Percentiles rank a stretch among this genome's conserved stretches.
Conservation (phyloP, 2,797 vertebrate species). For the Scolopax rusticola region DNA sequence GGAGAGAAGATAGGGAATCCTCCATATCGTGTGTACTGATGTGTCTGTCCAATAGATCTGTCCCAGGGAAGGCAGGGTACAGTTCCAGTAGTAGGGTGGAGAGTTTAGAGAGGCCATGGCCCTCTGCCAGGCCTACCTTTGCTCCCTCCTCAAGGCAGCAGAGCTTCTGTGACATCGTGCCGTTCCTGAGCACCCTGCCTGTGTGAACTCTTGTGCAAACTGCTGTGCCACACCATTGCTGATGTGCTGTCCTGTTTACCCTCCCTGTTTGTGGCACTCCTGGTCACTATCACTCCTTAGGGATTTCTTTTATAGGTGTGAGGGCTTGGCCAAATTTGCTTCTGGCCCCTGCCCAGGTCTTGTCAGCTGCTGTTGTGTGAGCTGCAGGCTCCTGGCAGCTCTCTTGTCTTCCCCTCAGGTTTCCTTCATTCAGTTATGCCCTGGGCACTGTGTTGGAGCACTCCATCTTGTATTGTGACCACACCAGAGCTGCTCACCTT, state of each 20-base stretch:
- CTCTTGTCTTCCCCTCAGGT: background rate
- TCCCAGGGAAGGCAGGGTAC: background rate
- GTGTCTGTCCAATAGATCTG: background rate
- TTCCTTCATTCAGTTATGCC: background rate
- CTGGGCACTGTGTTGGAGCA: fast-evolving
- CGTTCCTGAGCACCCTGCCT: background rate
- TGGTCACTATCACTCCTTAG: fast-evolving
- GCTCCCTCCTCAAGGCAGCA: background rate
- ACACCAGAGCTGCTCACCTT: fast-evolving
- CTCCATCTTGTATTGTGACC: fast-evolving
- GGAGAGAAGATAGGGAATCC: background rate
- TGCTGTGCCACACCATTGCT: background rate
- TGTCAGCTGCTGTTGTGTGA: fast-evolving
- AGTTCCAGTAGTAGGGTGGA: background rate
- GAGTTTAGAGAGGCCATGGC: no score
- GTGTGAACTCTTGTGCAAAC: background rate
- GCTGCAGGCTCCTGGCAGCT: background rate
- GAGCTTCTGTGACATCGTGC: fast-evolving
- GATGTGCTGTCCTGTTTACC: background rate
- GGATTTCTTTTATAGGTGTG: background rate
- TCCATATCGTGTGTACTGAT: background rate
- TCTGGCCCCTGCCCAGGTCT: background rate
- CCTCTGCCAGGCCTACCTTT: background rate
- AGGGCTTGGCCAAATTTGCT: background rate
- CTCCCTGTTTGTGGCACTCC: background rate